Evolutionary conservation across 2,888 invertebrate species (phyloP), one percentile per base, ranked within the genome.

Genomic region (Zhuqinia jingwanae): DNA sequence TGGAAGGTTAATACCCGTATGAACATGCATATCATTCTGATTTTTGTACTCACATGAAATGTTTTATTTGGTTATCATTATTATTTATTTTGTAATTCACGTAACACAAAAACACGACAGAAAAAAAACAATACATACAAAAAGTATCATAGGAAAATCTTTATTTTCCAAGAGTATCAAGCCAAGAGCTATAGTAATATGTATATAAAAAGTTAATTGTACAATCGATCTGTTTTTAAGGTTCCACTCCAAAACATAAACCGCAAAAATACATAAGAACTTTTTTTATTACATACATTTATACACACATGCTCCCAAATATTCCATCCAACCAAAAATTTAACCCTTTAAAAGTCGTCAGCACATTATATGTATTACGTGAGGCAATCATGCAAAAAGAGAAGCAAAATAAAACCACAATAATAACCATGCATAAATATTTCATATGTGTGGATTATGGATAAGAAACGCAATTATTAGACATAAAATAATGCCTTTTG

Each of bases 161-260:
- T n/a, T n/a, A n/a, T n/a, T 76, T 58, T 76, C n/a, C 58, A n/a
- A 22, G 11, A 13, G 10, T 60, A 77, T 17, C 60, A 42, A 36
- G 36, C 22, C 58, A 17, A 70, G 45, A 68, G 68, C 68, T 2
- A 68, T 45, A 45, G 17, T 17, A 15, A 58, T 36, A 53, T 22
- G 27, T 8, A 17, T 53, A 65, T 83, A 83, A 75, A 58, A 82
- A 87, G 79, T 83, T 87, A 87, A 87, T 87, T 87, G 87, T 79
- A 22, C 87, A 73, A 87, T 87, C 83, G 83, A 87, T 83, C 65
- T 87, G 79, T 75, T 30, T n/a, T n/a, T 36, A 17, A 65, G 79
- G 87, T 75, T 79, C 6, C 27, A 30, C n/a, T n/a, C 8, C 30
- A 70, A 56, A 8, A 42, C 22, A 36, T 5, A 58, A 76, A 20